These are phyloP conservation scores for Thalassarche chlororhynchos DNA, from an alignment of 2,113 vertebrate species.

Conservation along the genomic window DNA sequence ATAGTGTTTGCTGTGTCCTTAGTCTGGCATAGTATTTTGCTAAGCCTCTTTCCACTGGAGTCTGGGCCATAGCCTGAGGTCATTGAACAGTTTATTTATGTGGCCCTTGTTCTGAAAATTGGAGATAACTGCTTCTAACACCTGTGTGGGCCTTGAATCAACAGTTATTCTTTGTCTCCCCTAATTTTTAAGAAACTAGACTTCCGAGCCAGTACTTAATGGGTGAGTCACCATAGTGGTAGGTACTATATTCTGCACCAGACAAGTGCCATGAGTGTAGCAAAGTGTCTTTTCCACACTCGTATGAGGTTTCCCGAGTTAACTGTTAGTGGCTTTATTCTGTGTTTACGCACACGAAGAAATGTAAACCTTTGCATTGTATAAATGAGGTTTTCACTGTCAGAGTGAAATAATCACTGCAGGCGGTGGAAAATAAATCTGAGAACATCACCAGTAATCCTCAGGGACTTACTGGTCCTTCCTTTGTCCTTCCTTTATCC, in stretches of 20 bases:
- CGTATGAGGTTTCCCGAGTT: neutral
- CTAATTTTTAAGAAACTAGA: neutral
- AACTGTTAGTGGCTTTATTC: neutral
- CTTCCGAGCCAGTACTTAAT: neutral
- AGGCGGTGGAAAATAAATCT: neutral
- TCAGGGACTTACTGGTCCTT: neutral
- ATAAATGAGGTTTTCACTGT: neutral
- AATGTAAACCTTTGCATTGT: neutral
- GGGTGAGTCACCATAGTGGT: neutral
- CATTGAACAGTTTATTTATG: neutral
- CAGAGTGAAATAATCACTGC: neutral
- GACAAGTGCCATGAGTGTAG: neutral
- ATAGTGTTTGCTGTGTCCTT: neutral
- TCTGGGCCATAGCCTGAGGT: neutral
- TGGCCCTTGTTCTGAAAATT: neutral
- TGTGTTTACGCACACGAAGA: neutral
- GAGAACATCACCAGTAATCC: neutral
- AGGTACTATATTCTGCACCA: neutral
- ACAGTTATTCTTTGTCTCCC: neutral
- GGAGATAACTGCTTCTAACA: neutral
- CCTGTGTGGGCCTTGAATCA: neutral
- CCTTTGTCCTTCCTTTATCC: neutral
- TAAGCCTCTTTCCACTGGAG: neutral
- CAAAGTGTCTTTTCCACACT: neutral
- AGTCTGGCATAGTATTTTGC: neutral